Base-by-base conservation (phyloP, 2,888 invertebrate genomes). In the Gastracanthus pulcherrimus region DNA sequence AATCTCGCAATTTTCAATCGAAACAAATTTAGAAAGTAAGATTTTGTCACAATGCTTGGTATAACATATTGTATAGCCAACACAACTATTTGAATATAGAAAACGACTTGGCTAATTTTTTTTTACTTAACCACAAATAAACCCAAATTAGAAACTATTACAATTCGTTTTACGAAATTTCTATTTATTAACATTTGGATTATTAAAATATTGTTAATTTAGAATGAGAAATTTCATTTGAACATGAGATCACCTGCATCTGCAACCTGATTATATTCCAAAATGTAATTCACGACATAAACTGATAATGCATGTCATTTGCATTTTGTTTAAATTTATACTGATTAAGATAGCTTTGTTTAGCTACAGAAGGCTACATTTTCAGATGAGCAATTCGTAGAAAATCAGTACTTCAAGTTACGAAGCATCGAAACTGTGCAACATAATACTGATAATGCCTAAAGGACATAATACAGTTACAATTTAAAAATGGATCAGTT, bases 21-120 rank as follows among this genome's bases (percentile, higher is more conserved):
- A 26, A 41, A 23, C 19, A 38, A 38, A 41, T 66, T 41, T 66
- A 66, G 66, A 66, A 66, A 66, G 66, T 16, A 19, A 26, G 55
- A 3, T 26, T 55, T 55, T n/a, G 55, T 55, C 26, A 55, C 4
- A n/a, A n/a, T n/a, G 9, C 23, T 45, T 11, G 55, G 26, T 23
- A 19, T 11, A 11, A 19, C 23, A 55, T 55, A 23, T 55, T n/a
- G n/a, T n/a, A n/a, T n/a, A n/a, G n/a, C n/a, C n/a, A 11, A 7
- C 23, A 11, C 23, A 55, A 26, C 19, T 16, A 45, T 16, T 0
- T 3, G n/a, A 55, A 26, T 7, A 23, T 23, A 23, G 26, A 26
- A 23, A 51, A 51, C 3, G 51, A 23, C 48, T 48, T 4, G 48
- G n/a, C n/a, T n/a, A n/a, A 55, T 55, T 55, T 55, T 23, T 19